These are phyloP conservation scores for Cinclus mexicanus DNA, from an alignment of 2,113 vertebrate genomes.

Conservation along the genomic window DNA sequence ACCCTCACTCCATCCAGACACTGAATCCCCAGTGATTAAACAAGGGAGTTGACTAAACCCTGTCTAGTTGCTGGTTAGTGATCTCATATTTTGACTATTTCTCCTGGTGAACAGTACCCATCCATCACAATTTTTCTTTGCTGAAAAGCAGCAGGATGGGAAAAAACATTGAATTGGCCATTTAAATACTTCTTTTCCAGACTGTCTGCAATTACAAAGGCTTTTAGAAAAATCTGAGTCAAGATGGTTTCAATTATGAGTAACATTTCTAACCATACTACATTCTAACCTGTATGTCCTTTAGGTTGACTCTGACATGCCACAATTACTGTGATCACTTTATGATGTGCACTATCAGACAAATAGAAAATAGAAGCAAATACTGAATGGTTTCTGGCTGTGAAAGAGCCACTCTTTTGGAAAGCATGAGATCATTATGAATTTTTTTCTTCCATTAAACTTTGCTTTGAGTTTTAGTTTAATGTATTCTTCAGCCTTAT, in stretches of 20 bases:
- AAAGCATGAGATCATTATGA: not conserved
- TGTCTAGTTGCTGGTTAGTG: constrained; percentile 49
- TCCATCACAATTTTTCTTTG: constrained; percentile 26
- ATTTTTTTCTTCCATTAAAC: not conserved
- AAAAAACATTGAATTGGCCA: not conserved
- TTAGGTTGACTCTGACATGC: not conserved
- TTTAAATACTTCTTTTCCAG: constrained; percentile 35
- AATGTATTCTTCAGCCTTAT: not conserved
- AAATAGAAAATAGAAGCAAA: constrained; percentile 29
- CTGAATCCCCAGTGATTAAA: constrained; percentile 29
- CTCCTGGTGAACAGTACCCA: constrained; percentile 15
- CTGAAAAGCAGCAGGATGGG: constrained; percentile 20
- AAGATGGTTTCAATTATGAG: constrained; percentile 17
- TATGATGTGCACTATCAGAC: not conserved
- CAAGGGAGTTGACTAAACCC: constrained; percentile 17
- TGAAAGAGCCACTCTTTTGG: not conserved
- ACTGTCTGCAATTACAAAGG: constrained; percentile 19
- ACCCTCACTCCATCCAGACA: not conserved
- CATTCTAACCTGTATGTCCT: constrained; percentile 14
- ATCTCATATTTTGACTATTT: constrained; percentile 59
- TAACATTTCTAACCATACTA: not conserved
- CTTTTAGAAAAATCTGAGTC: constrained; percentile 14
- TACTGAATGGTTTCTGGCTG: not conserved
- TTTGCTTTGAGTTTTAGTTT: constrained; percentile 1
- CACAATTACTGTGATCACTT: not conserved